phyloP scores from a whole-genome alignment of 2,888 invertebrate species.

The Drosophila peninsularis region DNA sequence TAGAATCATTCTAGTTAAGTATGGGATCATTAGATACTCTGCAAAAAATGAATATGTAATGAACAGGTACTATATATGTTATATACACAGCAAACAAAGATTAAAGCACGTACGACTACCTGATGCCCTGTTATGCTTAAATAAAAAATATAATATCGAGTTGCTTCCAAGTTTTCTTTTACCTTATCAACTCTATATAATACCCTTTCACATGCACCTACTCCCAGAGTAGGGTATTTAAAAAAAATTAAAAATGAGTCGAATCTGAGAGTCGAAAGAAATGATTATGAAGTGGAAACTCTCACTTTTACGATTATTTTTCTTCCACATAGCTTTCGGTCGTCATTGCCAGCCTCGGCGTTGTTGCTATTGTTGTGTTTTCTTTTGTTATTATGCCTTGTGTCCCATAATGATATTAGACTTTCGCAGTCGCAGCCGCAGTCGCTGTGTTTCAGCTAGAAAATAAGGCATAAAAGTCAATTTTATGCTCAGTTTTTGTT shows the following conservation, averaged over 20 bases:
- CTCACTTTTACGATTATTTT: constrained; percentile 81
- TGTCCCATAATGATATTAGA: constrained; percentile 73
- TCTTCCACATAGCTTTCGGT: constrained; percentile 73
- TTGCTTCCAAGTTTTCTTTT: no score
- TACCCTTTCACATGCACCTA: background rate
- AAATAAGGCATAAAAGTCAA: constrained; percentile 73
- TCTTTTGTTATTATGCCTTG: constrained; percentile 66
- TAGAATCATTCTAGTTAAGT: no score
- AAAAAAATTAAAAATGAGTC: constrained; percentile 27
- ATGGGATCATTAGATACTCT: no score
- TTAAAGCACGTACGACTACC: no score
- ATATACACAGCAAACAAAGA: no score
- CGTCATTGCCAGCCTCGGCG: constrained; percentile 53
- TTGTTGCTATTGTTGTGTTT: constrained; percentile 40
- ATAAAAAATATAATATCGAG: no score
- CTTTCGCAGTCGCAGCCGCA: constrained; percentile 68
- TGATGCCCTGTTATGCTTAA: no score
- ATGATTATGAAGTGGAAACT: constrained; percentile 78
- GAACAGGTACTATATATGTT: no score
- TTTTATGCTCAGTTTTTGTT: constrained; percentile 76
- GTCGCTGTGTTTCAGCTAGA: constrained; percentile 58
- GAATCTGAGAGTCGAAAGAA: constrained; percentile 44
- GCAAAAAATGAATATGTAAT: no score
- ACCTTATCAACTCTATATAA: no score
- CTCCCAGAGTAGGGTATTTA: constrained; percentile 25